phyloP scores from a whole-genome alignment of 2,888 invertebrate species.

The Philhelius pedissequus region DNA sequence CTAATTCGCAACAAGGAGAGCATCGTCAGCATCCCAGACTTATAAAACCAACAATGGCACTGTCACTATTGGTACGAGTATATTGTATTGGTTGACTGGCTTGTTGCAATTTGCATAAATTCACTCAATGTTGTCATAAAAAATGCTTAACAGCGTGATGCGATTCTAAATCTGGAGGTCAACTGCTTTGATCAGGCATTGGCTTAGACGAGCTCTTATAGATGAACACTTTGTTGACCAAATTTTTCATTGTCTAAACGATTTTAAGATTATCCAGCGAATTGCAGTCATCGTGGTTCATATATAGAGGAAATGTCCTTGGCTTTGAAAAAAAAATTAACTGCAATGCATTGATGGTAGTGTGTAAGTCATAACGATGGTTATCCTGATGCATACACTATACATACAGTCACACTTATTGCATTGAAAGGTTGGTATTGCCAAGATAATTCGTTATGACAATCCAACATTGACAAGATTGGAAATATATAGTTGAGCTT shows the following conservation, averaged over 20 bases:
- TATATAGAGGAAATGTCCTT: too few species aligned
- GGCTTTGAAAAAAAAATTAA: too few species aligned
- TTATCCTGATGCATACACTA: not conserved
- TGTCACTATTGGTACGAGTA: not conserved
- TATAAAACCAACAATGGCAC: not conserved
- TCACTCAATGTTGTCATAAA: conserved; percentile 52
- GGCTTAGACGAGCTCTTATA: not conserved
- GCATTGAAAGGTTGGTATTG: not conserved
- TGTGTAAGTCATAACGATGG: too few species aligned
- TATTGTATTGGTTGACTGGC: conserved; percentile 9
- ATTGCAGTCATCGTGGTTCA: too few species aligned
- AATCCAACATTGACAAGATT: not conserved
- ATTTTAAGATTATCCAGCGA: too few species aligned
- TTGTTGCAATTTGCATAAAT: conserved; percentile 64
- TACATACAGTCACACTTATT: not conserved
- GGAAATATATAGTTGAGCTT: conserved; percentile 17
- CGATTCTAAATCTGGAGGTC: conserved; percentile 57
- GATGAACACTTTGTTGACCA: not conserved
- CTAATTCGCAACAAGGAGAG: conserved; percentile 24
- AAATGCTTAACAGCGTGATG: conserved; percentile 49
- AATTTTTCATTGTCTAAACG: not conserved
- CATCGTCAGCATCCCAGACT: conserved; percentile 16
- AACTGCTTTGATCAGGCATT: conserved; percentile 54
- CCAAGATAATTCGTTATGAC: not conserved
- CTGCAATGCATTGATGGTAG: too few species aligned